phyloP scores from a whole-genome alignment of 1,140 invertebrate species.

The Drosophila nigromelanica region DNA sequence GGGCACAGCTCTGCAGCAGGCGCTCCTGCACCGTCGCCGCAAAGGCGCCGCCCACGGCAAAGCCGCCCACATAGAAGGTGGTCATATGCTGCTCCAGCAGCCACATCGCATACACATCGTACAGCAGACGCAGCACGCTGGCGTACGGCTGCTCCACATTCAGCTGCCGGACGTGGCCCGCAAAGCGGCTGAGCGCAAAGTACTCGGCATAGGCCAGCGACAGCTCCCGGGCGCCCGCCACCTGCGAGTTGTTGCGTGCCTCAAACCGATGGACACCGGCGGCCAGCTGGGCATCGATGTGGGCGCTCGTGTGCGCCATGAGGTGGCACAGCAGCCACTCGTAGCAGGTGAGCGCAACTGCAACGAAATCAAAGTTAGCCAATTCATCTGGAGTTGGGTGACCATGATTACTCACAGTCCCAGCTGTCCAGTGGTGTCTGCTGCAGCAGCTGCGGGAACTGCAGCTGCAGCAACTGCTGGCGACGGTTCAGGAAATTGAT shows the following conservation, averaged over 20 bases:
- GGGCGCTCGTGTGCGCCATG: slow-evolving; percentile 88
- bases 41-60: slow-evolving; percentile 85
- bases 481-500: slow-evolving; percentile 86
- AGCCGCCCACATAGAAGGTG: slow-evolving; percentile 91
- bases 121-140: slow-evolving; percentile 87
- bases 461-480: slow-evolving; percentile 84
- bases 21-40: slow-evolving; percentile 86
- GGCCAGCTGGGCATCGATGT: slow-evolving; percentile 86
- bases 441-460: slow-evolving; percentile 83
- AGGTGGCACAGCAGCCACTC: slow-evolving; percentile 94
- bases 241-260: slow-evolving; percentile 92
- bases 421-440: slow-evolving; percentile 62
- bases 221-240: slow-evolving; percentile 90
- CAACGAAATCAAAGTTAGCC: slow-evolving; percentile 63
- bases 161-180: slow-evolving; percentile 84
- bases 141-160: slow-evolving; percentile 85
- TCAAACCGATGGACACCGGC: slow-evolving; percentile 88
- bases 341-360: slow-evolving; percentile 90
- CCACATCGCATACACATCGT: slow-evolving; percentile 89
- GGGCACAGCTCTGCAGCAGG: slow-evolving; percentile 88
- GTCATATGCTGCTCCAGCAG: slow-evolving; percentile 90
- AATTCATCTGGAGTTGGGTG: neutral
- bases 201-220: slow-evolving; percentile 91
- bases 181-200: slow-evolving; percentile 87
- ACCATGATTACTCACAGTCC: slow-evolving; percentile 86